Evolutionary conservation across 2,888 invertebrate species (phyloP).

Genomic region (Hybos culiciformis): DNA sequence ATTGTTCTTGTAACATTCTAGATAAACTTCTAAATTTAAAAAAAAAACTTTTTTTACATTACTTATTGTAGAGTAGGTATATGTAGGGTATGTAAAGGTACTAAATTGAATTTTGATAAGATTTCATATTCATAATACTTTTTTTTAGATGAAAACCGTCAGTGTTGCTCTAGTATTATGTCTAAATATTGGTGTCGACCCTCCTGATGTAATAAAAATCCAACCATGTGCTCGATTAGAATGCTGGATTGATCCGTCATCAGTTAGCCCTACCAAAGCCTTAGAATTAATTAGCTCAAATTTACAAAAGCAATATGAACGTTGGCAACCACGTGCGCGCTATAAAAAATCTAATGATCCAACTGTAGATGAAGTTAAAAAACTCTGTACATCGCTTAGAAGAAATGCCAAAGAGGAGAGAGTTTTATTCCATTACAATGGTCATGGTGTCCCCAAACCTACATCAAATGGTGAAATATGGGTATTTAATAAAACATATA

Average conservation of each 20-base stretch:
- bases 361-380: constrained; percentile 95
- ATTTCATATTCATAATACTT: too few relatives aligned
- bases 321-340: constrained; percentile 95
- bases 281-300: constrained; percentile 82
- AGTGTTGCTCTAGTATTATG: constrained; percentile 96
- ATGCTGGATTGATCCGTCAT: constrained; percentile 92
- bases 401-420: constrained; percentile 97
- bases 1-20: too few relatives aligned
- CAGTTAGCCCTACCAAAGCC: constrained; percentile 81
- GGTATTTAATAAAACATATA: constrained; percentile 98
- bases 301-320: constrained; percentile 92
- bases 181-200: constrained; percentile 98
- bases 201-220: constrained; percentile 94
- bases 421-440: constrained; percentile 98
- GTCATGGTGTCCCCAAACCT: constrained; percentile 97
- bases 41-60: too few relatives aligned
- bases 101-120: too few relatives aligned
- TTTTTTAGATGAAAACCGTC: constrained; percentile 89
- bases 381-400: constrained; percentile 84
- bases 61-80: too few relatives aligned
- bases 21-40: too few relatives aligned
- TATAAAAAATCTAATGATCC: constrained; percentile 97
- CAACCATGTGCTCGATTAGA: constrained; percentile 91
- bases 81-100: too few relatives aligned
- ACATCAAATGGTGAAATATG: constrained; percentile 97